phyloP scores from a whole-genome alignment of 2,113 vertebrate genomes.

The Prolemur simus region DNA sequence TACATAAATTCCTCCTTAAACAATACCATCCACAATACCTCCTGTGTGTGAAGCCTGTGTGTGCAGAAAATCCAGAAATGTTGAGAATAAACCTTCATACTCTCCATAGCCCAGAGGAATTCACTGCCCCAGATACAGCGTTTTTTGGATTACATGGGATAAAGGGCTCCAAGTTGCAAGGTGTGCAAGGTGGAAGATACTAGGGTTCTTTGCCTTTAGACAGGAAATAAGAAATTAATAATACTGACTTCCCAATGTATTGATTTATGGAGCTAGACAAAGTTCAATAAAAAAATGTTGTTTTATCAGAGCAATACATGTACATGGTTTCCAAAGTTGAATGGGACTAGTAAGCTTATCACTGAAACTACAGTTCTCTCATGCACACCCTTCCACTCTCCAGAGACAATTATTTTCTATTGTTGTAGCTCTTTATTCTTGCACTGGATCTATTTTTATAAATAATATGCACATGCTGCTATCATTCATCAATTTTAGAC shows the following conservation, averaged over 20 bases:
- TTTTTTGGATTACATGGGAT: background rate
- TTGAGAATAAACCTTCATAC: background rate
- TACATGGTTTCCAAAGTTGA: background rate
- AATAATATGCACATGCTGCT: background rate
- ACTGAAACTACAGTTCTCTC: background rate
- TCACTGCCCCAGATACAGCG: background rate
- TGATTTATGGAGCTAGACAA: background rate
- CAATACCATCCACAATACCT: background rate
- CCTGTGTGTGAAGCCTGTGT: background rate
- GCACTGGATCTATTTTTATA: background rate
- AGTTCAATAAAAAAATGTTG: background rate
- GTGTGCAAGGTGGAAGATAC: background rate
- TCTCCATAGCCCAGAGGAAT: background rate
- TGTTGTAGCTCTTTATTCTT: background rate
- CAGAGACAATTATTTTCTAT: background rate
- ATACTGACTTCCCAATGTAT: background rate
- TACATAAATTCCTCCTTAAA: background rate
- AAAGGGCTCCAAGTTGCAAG: background rate
- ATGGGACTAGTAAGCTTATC: background rate
- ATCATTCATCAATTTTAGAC: background rate
- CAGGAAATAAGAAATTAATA: background rate
- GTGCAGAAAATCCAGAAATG: slow-evolving; percentile 9
- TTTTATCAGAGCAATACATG: background rate
- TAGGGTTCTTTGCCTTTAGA: background rate
- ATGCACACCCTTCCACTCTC: background rate